phyloP scores from a whole-genome alignment of 2,888 invertebrate genomes.

The Neocrepidodera transversa region DNA sequence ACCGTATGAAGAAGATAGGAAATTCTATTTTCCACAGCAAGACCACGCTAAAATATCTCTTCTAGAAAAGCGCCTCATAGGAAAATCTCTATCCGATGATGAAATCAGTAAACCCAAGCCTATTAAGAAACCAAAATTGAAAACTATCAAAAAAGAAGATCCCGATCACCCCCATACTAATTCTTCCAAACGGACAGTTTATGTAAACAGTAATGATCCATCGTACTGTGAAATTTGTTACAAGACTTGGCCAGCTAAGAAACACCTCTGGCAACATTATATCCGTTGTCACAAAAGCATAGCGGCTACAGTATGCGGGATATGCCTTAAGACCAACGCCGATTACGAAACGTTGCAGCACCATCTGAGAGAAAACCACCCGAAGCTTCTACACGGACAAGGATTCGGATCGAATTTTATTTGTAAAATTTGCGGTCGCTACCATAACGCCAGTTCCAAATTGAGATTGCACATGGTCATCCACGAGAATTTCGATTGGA shows the following conservation, averaged over 20 bases:
- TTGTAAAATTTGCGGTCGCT: constrained; percentile 62
- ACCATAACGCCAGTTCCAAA: constrained; percentile 67
- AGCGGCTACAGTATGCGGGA: constrained; percentile 67
- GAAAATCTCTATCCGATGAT: constrained; percentile 43
- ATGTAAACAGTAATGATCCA: constrained; percentile 62
- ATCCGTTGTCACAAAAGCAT: constrained; percentile 65
- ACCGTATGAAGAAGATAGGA: constrained; percentile 34
- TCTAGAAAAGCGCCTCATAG: constrained; percentile 55
- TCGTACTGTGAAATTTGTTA: constrained; percentile 65
- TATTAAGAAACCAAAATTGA: constrained; percentile 13
- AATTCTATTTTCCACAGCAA: constrained; percentile 16
- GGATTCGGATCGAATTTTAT: constrained; percentile 67
- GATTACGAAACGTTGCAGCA: constrained; percentile 61
- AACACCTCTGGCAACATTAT: constrained; percentile 68
- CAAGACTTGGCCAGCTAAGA: constrained; percentile 68
- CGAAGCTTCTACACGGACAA: constrained; percentile 60
- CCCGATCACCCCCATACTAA: constrained; percentile 45
- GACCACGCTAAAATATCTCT: constrained; percentile 50
- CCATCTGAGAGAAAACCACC: constrained; percentile 59
- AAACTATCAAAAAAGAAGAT: constrained; percentile 31
- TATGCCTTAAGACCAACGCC: constrained; percentile 65
- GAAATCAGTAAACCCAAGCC: constrained; percentile 22
- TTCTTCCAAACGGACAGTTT: constrained; percentile 62
- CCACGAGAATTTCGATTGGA: constrained; percentile 62
- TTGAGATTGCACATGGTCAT: constrained; percentile 65